phyloP scores from a whole-genome alignment of 2,888 invertebrate species.

The Drosophila anceps region DNA sequence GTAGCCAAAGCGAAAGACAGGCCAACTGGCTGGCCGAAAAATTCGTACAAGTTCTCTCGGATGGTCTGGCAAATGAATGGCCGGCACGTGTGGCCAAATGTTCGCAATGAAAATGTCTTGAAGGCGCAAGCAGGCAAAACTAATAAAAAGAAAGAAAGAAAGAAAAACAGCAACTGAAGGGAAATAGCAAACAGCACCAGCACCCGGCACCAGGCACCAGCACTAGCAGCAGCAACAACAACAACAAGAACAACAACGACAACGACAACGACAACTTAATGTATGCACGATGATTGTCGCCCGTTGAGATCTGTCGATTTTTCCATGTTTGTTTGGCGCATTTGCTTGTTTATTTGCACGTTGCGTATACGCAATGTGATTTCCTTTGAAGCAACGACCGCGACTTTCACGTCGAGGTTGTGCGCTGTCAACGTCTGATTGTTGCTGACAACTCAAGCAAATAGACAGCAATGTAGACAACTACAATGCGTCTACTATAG shows the following conservation, averaged over 20 bases:
- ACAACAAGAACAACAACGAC: conserved; percentile 12
- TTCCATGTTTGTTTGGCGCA: conserved; percentile 58
- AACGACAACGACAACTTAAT: conserved; percentile 36
- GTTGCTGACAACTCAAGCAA: conserved; percentile 42
- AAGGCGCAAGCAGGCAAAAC: conserved; percentile 54
- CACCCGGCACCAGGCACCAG: no score
- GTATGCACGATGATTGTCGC: conserved; percentile 65
- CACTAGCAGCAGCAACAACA: conserved; percentile 13
- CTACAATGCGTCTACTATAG: not conserved
- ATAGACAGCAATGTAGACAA: conserved; percentile 22
- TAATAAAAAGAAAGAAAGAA: conserved; percentile 58
- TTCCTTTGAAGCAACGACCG: conserved; percentile 64
- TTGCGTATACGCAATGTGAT: conserved; percentile 77
- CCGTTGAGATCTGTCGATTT: conserved; percentile 72
- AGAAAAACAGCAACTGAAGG: conserved; percentile 47
- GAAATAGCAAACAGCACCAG: conserved; percentile 20
- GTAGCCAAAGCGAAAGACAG: conserved; percentile 48
- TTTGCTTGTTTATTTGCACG: conserved; percentile 66
- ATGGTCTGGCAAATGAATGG: conserved; percentile 65
- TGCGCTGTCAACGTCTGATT: conserved; percentile 31
- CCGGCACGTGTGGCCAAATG: conserved; percentile 78
- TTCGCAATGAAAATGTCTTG: conserved; percentile 61
- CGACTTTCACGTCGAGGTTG: conserved; percentile 36
- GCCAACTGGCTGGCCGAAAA: conserved; percentile 40
- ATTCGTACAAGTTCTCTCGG: conserved; percentile 43